phyloP scores from a whole-genome alignment of 2,888 invertebrate species.

The Mermis nigrescens region DNA sequence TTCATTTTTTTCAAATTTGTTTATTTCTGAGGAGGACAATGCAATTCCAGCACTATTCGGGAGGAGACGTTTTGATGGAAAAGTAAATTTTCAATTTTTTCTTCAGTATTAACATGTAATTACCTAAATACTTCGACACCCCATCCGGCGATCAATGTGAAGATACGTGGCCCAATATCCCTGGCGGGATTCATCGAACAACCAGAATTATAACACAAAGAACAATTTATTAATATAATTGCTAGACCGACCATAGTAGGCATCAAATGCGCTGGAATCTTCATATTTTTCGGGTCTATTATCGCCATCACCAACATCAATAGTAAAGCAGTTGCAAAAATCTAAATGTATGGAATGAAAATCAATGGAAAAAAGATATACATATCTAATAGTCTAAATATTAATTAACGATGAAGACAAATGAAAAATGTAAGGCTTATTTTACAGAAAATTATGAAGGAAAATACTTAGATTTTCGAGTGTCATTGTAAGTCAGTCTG shows the following conservation, averaged over 20 bases:
- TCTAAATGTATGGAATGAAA: not conserved
- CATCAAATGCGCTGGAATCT: constrained; percentile 32
- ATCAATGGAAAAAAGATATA: no score
- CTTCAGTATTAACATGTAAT: no score
- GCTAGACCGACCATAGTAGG: constrained; percentile 35
- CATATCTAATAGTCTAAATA: no score
- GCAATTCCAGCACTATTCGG: no score
- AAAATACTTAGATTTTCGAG: no score
- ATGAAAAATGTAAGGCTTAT: no score
- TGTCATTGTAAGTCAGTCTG: no score
- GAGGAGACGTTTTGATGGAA: no score
- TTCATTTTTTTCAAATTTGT: not conserved
- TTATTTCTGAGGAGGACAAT: not conserved
- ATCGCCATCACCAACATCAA: constrained; percentile 31
- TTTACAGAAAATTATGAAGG: no score
- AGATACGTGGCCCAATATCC: constrained; percentile 27
- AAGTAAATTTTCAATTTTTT: no score
- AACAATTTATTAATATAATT: constrained; percentile 36
- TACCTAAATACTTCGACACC: constrained; percentile 36
- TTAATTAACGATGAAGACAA: no score
- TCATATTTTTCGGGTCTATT: constrained; percentile 36
- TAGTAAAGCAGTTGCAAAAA: not conserved
- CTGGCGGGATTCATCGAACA: constrained; percentile 43
- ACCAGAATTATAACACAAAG: constrained; percentile 41
- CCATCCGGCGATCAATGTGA: constrained; percentile 38